Base-by-base conservation (phyloP, 92 coral and sea anemone species). In the Bergia sp. region DNA sequence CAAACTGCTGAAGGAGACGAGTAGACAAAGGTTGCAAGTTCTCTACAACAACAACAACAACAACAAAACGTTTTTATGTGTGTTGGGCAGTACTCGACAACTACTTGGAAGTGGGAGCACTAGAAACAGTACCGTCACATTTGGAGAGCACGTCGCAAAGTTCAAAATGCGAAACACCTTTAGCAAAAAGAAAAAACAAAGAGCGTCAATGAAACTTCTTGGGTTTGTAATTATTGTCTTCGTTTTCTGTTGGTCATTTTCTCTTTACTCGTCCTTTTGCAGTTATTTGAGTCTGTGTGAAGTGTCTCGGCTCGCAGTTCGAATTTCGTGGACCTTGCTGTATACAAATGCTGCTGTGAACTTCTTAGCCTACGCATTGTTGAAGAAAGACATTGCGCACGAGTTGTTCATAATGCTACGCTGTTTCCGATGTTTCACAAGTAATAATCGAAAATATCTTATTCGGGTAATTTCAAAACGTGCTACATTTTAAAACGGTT, bases 311-410 rank as follows among this genome's bases (percentile, higher is more conserved):
- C 76, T 72, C 76, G 4, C 41, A 72, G 41, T 72, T 15, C 76
- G 76, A 72, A 72, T 72, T 72, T 72, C 76, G 16, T 72, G 76
- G 76, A 72, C 76, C 9, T 21, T 72, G 20, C 15, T 72, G 15
- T 72, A 29, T 37, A 29, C 40, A 7, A 72, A 72, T 37, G 5
- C 76, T 72, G 76, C 76, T 21, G 20, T 72, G 15, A 72, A 72
- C 36, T 72, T 72, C 37, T 18, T 72, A 15, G 76, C 41, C 41
- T 72, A 72, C 8, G 76, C 76, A 7, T 72, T 72, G 5, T 72
- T 72, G 7, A 72, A 72, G 43, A 72, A 72, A 72, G 76, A 72
- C 76, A 72, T 72, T 10, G 76, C 42, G 43, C 39, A n/a, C 4
- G 76, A 72, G 13, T 5, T 72, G 15, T 36, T 13, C 41, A 37